Base-by-base conservation (phyloP, 2,113 vertebrate species). In the Meriones unguiculatus region DNA sequence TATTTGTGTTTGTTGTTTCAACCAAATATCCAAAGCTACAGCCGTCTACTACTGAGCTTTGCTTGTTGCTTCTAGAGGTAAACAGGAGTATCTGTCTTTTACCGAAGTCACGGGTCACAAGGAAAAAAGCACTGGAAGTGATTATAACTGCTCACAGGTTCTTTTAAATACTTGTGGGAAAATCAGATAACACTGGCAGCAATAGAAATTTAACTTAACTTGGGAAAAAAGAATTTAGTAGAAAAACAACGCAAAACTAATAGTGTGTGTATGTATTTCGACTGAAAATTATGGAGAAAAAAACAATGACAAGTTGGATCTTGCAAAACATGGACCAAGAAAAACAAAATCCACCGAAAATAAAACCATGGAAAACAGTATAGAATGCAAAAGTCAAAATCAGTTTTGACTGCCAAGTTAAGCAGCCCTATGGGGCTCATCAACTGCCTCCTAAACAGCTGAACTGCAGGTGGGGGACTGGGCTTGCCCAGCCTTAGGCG, bases 391-490 rank as follows among this genome's bases (percentile, higher is more conserved):
- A 87, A n/a, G 41, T 30, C 7, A 41, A 95, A 59, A 24, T 73
- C 54, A 77, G 41, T 14, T 69, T 50, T 87, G 38, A 98, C 99
- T 0, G 91, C 98, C 97, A 97, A 99, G 86, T 98, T 99, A 18
- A 85, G 99, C 35, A 98, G 99, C 7, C 99, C 99, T 0, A 98
- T 98, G 2, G 95, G 99, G 89, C 97, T 99, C 65, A 99, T 99
- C 30, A 95, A 97, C 54, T 99, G 99, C 98, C 99, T 99, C 46
- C 98, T 98, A 94, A 99, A 99, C 95, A 98, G 99, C 89, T 99
- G 98, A 99, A 86, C 13, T 13, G 5, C 15, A 10, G 6, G 0
- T 1, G 25, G 22, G 72, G 38, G 64, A 0, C 82, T 67, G 28
- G 35, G 17, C 30, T 41, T 59, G 41, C 77, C 82, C 54, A 59